These are phyloP conservation scores for Adelges cooleyi DNA, from an alignment of 1,140 invertebrate genomes.

Conservation along the genomic window DNA sequence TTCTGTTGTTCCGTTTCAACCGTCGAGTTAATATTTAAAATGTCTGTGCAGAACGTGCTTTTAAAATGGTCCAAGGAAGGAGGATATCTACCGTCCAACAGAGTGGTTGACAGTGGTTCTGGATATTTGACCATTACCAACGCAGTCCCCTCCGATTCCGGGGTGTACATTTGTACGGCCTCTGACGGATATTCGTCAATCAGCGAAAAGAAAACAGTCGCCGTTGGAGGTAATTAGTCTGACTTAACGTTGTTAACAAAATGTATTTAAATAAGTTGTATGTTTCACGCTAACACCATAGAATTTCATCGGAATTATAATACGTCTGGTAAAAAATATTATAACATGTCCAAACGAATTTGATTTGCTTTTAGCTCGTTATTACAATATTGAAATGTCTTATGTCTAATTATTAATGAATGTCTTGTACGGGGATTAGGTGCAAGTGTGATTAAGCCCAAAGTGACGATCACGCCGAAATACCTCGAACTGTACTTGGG, in stretches of 20 bases:
- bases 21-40: background rate
- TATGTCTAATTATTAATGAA: background rate
- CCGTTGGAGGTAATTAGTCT: conserved; percentile 24
- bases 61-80: conserved; percentile 64
- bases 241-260: background rate
- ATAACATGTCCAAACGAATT: too few relatives aligned
- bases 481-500: background rate
- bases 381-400: background rate
- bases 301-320: conserved; percentile 4
- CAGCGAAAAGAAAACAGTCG: conserved; percentile 34
- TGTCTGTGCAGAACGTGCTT: background rate
- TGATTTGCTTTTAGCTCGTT: background rate
- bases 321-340: background rate
- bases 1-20: too few relatives aligned
- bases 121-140: conserved; percentile 65
- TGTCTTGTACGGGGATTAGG: too few relatives aligned
- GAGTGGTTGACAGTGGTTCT: conserved; percentile 53
- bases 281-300: background rate
- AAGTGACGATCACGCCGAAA: background rate
- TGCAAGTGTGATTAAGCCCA: conserved; percentile 1
- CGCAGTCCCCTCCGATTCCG: conserved; percentile 66
- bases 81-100: conserved; percentile 52
- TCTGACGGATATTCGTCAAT: conserved; percentile 53
- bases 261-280: background rate
- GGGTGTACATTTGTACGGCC: conserved; percentile 75